Evolutionary conservation across 1,140 invertebrate genomes (phyloP).

Genomic region (Linepithema humile): DNA sequence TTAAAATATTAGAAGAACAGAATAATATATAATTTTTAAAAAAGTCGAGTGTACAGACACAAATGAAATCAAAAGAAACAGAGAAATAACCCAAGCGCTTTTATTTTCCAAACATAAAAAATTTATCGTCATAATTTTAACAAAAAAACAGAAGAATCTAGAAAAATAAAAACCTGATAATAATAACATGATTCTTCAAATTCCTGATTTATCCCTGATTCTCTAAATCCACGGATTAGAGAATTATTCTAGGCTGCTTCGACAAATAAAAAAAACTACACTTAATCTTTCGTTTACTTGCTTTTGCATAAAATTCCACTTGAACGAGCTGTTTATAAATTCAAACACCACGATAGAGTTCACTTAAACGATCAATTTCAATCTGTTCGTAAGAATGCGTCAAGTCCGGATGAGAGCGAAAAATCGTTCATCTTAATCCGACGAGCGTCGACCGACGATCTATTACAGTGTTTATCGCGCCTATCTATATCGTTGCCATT

Average conservation of each 20-base stretch:
- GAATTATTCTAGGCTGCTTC: background rate
- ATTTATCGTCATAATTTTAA: background rate
- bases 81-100: too few relatives aligned
- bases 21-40: too few relatives aligned
- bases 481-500: background rate
- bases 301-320: background rate
- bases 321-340: background rate
- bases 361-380: background rate
- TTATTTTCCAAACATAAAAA: background rate
- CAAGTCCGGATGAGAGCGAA: background rate
- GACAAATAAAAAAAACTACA: background rate
- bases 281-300: background rate
- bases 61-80: background rate
- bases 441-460: background rate
- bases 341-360: background rate
- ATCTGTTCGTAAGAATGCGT: background rate
- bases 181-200: background rate
- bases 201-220: background rate
- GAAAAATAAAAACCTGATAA: background rate
- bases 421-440: slow-evolving; percentile 1
- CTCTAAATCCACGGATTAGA: background rate
- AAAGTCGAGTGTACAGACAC: background rate
- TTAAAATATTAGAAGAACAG: background rate
- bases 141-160: background rate
- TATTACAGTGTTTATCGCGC: background rate